These are phyloP conservation scores for Mobula hypostoma DNA, from an alignment of 2,113 vertebrate genomes.

Conservation along the genomic window DNA sequence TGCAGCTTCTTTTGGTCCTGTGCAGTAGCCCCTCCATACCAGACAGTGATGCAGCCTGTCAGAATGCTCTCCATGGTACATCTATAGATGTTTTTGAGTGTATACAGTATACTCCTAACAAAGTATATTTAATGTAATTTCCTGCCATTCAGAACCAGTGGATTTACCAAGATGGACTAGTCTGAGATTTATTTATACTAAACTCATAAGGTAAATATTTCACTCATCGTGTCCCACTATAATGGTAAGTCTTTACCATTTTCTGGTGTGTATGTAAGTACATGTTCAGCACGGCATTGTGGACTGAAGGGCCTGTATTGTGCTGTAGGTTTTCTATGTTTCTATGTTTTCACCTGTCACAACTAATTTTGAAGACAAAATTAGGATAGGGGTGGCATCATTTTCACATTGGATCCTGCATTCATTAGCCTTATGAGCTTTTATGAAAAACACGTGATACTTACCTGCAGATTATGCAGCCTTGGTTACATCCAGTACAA, in stretches of 20 bases:
- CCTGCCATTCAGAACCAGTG: neutral
- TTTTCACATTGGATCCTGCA: neutral
- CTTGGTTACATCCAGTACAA: neutral
- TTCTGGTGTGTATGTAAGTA: no score
- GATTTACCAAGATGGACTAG: neutral
- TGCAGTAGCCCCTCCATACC: no score
- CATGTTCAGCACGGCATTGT: no score
- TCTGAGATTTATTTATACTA: neutral
- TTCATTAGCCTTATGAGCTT: neutral
- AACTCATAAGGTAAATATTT: neutral
- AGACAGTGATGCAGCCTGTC: no score
- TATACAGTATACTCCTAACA: no score
- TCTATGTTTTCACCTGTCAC: neutral
- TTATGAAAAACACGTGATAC: neutral
- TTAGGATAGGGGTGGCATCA: neutral
- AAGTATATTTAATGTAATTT: neutral
- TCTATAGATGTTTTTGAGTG: no score
- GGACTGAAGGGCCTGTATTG: no score
- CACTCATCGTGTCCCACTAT: neutral
- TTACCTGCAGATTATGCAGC: neutral
- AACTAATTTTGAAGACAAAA: slow-evolving; percentile 15
- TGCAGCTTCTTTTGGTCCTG: no score
- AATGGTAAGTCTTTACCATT: neutral
- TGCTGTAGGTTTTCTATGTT: no score
- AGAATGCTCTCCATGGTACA: no score